phyloP scores from a whole-genome alignment of 2,113 vertebrate genomes.

The Pantherophis guttatus region DNA sequence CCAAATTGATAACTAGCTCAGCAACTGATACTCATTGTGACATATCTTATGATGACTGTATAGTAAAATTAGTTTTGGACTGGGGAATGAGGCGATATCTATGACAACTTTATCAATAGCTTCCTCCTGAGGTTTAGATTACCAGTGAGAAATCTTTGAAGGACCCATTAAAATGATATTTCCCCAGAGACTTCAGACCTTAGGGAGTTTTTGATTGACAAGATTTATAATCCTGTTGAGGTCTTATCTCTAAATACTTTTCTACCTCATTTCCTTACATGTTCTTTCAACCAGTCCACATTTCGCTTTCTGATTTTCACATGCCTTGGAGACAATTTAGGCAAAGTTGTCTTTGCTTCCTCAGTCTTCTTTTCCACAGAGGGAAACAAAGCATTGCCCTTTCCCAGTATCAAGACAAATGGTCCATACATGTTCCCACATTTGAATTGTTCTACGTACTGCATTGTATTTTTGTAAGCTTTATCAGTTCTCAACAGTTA shows the following conservation, averaged over 20 bases:
- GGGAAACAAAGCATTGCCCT: background rate
- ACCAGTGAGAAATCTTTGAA: background rate
- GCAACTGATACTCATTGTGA: background rate
- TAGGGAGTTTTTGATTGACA: background rate
- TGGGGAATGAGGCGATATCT: background rate
- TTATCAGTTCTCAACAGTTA: background rate
- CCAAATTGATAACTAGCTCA: background rate
- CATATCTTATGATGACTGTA: background rate
- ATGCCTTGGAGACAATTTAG: background rate
- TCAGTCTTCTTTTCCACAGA: background rate
- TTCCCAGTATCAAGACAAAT: background rate
- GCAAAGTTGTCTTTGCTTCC: background rate
- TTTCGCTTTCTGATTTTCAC: background rate
- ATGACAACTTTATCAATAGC: background rate
- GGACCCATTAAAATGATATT: background rate
- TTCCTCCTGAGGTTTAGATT: background rate
- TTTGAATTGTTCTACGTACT: background rate
- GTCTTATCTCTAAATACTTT: background rate
- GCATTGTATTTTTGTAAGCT: background rate
- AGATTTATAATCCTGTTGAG: background rate
- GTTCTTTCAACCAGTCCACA: background rate
- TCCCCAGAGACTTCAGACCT: background rate
- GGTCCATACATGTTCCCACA: background rate
- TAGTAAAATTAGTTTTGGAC: background rate
- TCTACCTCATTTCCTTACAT: background rate